These are phyloP conservation scores for Formica aserva DNA, from an alignment of 2,888 invertebrate species.

Conservation along the genomic window DNA sequence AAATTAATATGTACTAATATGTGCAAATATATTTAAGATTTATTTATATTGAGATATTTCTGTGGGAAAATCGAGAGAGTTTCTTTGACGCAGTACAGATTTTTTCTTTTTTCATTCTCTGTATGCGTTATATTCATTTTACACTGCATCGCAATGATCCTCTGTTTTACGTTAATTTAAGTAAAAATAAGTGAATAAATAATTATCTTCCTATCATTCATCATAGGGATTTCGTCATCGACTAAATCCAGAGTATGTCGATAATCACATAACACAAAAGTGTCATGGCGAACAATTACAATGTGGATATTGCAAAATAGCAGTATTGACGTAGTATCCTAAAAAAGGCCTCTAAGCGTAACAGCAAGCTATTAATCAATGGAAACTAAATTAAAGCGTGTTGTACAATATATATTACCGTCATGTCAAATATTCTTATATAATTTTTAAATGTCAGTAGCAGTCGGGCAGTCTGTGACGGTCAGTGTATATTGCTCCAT, in stretches of 20 bases:
- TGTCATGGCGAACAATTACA: background rate
- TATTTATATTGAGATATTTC: background rate
- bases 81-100: background rate
- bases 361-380: slow-evolving; percentile 65
- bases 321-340: background rate
- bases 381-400: slow-evolving; percentile 66
- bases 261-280: slow-evolving; percentile 7
- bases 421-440: background rate
- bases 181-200: background rate
- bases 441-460: background rate
- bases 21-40: background rate
- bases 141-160: background rate
- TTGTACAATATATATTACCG: background rate
- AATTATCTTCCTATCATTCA: background rate
- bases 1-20: background rate
- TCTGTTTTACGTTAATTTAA: background rate
- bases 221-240: background rate
- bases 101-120: background rate
- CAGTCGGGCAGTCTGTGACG: background rate
- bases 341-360: slow-evolving; percentile 24
- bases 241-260: background rate
- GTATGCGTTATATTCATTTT: background rate
- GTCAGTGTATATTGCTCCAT: background rate
- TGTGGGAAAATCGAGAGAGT: background rate
- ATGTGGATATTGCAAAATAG: background rate